phyloP scores from a whole-genome alignment of 2,797 vertebrate genomes.

The Anguilla anguilla region DNA sequence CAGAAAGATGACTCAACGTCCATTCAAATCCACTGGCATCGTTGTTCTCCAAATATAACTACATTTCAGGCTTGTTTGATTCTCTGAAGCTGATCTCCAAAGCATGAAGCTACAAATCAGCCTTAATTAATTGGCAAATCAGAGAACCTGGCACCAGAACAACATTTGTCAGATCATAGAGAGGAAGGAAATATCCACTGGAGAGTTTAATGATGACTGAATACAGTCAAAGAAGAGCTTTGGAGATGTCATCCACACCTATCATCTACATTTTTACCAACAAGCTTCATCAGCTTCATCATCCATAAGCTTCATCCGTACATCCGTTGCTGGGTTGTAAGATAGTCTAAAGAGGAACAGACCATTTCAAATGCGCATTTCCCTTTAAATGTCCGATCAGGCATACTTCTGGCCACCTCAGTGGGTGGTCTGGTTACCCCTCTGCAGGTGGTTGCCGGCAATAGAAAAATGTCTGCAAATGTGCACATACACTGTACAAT shows the following conservation, averaged over 20 bases:
- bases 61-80: background rate
- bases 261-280: background rate
- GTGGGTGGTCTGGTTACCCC: too few species aligned
- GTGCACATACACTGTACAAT: too few species aligned
- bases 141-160: background rate
- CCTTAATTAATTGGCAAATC: background rate
- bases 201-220: background rate
- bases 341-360: too few species aligned
- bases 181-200: background rate
- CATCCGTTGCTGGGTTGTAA: too few species aligned
- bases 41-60: conserved; percentile 1
- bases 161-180: background rate
- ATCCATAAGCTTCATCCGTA: too few species aligned
- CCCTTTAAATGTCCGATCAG: too few species aligned
- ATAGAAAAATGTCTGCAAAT: too few species aligned
- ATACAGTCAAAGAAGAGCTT: background rate
- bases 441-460: too few species aligned
- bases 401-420: too few species aligned
- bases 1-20: conserved; percentile 53
- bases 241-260: background rate
- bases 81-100: conserved; percentile 10
- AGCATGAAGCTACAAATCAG: background rate
- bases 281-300: background rate
- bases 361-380: too few species aligned
- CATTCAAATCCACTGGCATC: conserved; percentile 37